These are phyloP conservation scores for Proteles cristata DNA, from an alignment of 2,113 vertebrate genomes.

Conservation along the genomic window DNA sequence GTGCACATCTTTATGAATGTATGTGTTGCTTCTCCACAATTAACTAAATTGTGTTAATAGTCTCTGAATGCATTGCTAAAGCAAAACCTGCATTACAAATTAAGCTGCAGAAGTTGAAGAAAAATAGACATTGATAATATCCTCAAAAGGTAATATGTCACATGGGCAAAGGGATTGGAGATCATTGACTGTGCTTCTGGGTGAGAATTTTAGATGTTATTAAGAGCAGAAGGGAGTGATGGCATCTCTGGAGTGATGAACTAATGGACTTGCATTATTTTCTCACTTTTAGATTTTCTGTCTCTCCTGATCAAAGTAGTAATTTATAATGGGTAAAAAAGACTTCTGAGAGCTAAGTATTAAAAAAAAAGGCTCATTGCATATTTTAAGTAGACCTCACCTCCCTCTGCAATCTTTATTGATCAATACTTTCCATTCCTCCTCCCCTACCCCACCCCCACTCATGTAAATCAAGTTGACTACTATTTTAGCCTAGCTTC, in stretches of 20 bases:
- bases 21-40: not conserved
- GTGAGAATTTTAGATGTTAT: not conserved
- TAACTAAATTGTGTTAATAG: not conserved
- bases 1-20: not conserved
- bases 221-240: not conserved
- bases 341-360: not conserved
- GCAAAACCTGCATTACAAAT: not conserved
- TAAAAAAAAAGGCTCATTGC: not conserved
- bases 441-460: accelerated
- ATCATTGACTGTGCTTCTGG: not conserved
- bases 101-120: not conserved
- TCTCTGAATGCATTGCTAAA: not conserved
- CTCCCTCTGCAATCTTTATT: not conserved
- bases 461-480: not conserved
- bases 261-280: conserved; percentile 11
- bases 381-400: conserved; percentile 1
- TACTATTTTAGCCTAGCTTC: not conserved
- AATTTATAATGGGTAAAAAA: not conserved
- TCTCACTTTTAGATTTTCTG: conserved; percentile 39
- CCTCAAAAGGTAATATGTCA: not conserved
- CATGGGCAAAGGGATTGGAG: not conserved
- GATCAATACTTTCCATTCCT: not conserved
- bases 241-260: not conserved
- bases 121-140: not conserved
- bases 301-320: conserved; percentile 33